Base-by-base conservation (phyloP, 2,888 invertebrate species). In the Spisula solida region DNA sequence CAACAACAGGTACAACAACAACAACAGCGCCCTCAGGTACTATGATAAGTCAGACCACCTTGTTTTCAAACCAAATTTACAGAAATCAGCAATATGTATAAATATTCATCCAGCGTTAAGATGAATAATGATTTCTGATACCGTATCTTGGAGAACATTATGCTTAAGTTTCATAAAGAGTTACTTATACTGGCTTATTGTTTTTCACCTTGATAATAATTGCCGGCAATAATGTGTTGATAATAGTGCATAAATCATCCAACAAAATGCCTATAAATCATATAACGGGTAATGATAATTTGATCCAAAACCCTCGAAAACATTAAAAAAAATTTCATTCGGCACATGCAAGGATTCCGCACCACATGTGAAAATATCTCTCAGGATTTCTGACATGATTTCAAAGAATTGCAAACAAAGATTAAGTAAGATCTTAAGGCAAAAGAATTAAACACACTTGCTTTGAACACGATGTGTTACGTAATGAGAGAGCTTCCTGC, bases 161-260 rank as follows among this genome's bases (percentile, higher is more conserved):
- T 10, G 25, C 60, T 66, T 66, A 66, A n/a, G n/a, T 25, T 66
- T 66, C 60, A 66, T 66, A 25, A 25, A 66, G 25, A n/a, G 60
- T 66, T 66, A 66, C 60, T 66, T n/a, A 66, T n/a, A 66, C 10
- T 8, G n/a, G 60, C 60, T 66, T 25, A 66, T 66, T 66, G 60
- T 66, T 66, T 66, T 66, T 66, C 60, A 66, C 60, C 60, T 66
- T 66, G 60, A 66, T 66, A 66, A 66, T 66, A 66, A 66, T 66
- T 66, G 25, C 60, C 6, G 25, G 60, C 25, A 25, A 25, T 66
- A 66, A n/a, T 66, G 25, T 25, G 60, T 66, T 66, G 60, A n/a
- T n/a, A 66, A 66, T 66, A 66, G 10, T 66, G 12, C 60, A 66
- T 66, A 66, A 66, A 66, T 66, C 60, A 66, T 66, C 25, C 1